Evolutionary conservation across 2,888 invertebrate genomes (phyloP), one percentile per base, ranked within the genome.

Genomic region (Tipula vernalis): DNA sequence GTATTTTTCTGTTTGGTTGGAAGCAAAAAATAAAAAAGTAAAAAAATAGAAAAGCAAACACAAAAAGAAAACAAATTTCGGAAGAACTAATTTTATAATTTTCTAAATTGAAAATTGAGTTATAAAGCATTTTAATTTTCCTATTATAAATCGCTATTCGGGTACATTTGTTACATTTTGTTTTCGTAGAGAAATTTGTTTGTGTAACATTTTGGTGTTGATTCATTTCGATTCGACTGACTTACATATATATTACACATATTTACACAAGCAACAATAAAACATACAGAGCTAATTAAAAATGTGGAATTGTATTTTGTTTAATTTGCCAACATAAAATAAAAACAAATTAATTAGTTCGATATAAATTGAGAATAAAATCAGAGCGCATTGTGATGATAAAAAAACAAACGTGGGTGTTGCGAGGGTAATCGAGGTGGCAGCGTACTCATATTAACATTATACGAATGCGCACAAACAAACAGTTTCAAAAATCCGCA

Each of bases 1-100:
- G 71, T 71, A 71, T 71, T 71, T 71, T 71, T 71, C 71, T 71
- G 71, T 71, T 71, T 71, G 71, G 71, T 71, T 71, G 71, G 71
- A 71, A 71, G 71, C 71, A 28, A 71, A 18, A 71, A 71, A 57
- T 18, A 57, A 71, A 71, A 51, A 51, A 51, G 6, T 15, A 4
- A 51, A 51, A 71, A 71, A 51, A 51, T 51, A 3, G n/a, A 51
- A 51, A 15, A 51, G n/a, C n/a, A 71, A 71, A 3, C 18, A 71
- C 28, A 71, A 15, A 57, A 71, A 71, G 18, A 71, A 71, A 71
- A 71, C 71, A 28, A 71, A 71, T 71, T 71, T 71, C 71, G 28
- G 71, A 71, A 71, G 8, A 71, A 71, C 71, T 71, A 71, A 71
- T 71, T 71, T 71, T 71, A 28, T 28, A 71, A 71, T 71, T 71